Base-by-base conservation (phyloP, 1,140 invertebrate species). In the Diachasma alloeum region DNA sequence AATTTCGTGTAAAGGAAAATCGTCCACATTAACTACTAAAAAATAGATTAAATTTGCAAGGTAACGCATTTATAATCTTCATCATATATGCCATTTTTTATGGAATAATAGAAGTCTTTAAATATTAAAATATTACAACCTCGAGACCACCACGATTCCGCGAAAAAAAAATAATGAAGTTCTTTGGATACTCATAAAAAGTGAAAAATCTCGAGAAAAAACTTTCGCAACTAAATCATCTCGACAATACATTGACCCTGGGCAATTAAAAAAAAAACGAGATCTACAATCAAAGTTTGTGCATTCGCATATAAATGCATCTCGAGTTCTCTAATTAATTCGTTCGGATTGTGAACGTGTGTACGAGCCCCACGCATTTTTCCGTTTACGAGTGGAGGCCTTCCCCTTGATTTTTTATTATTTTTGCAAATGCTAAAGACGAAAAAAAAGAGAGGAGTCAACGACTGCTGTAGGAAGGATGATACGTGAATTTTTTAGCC, bases 261-360 rank as follows among this genome's bases (percentile, higher is more conserved):
- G 26, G n/a, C 48, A 53, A 56, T 39, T 39, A 70, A 71, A 31
- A 72, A 72, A 56, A 24, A 59, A 72, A 53, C 10, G 48, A 48
- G 56, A 53, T 72, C 71, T 72, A 24, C 44, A 36, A 31, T 72
- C 71, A 68, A 15, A 56, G 24, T 56, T 56, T 17, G 19, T 56
- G 13, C 48, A 56, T 56, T 17, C 56, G 26, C 71, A 53, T 56
- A 48, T 56, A 72, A 72, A 72, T 72, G 44, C 24, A 72, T 53
- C 71, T 72, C 68, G 71, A 72, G 48, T 42, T 72, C 44, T 72
- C 71, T 72, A 72, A 72, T 72, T 72, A 72, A 72, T 72, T 59
- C 71, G 10, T 53, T 53, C 31, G 22, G 71, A 56, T 72, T 48
- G 44, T 39, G 48, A 59, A 15, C 36, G 17, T 56, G 17, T 56